Conservation (phyloP, 1,140 invertebrate genomes). For the Neodiprion virginianus region DNA sequence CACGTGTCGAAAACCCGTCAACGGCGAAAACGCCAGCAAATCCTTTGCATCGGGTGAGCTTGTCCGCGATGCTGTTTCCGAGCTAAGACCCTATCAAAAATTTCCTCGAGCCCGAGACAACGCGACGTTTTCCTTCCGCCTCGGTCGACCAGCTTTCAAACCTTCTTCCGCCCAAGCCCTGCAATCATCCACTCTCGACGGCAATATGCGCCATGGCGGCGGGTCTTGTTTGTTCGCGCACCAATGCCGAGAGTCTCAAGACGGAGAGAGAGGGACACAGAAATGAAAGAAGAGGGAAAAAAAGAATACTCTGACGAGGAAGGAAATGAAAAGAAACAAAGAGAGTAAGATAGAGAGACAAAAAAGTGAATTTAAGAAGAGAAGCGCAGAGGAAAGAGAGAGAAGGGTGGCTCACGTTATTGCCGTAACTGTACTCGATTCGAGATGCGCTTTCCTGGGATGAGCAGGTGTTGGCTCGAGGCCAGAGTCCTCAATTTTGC, state of each 20-base stretch:
- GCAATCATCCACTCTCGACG: not conserved
- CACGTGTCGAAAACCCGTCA: no score
- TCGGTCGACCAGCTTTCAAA: not conserved
- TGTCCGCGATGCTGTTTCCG: no score
- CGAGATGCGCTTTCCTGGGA: not conserved
- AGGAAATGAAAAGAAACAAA: not conserved
- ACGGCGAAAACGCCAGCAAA: no score
- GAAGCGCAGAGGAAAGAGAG: not conserved
- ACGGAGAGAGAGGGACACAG: not conserved
- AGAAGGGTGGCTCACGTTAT: not conserved
- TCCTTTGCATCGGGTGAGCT: no score
- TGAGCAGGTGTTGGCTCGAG: slow-evolving; percentile 4
- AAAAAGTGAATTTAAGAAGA: no score
- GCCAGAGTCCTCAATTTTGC: not conserved
- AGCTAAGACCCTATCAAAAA: not conserved
- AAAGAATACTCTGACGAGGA: not conserved
- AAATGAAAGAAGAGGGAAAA: not conserved
- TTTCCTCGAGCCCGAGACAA: not conserved
- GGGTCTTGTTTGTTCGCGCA: not conserved
- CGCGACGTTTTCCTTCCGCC: no score
- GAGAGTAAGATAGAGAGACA: no score
- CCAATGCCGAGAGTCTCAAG: not conserved
- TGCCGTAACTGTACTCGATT: not conserved
- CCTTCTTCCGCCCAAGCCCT: not conserved
- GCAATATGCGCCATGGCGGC: not conserved